phyloP scores from a whole-genome alignment of 2,113 vertebrate genomes.

The Festucalex cinctus region DNA sequence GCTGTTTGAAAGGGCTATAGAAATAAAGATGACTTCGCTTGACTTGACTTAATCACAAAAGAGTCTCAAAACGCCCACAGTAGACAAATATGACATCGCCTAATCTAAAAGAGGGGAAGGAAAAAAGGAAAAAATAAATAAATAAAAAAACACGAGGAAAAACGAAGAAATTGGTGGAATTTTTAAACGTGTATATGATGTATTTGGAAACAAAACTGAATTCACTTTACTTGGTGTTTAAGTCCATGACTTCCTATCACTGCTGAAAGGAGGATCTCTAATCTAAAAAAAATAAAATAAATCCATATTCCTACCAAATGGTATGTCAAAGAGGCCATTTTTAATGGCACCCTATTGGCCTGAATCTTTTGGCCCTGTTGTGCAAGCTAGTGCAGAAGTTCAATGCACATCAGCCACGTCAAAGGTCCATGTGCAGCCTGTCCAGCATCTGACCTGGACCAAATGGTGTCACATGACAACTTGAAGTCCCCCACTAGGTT shows the following conservation, averaged over 20 bases:
- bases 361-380: constrained; percentile 41
- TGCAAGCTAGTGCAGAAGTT: neutral
- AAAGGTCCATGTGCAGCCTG: constrained; percentile 22
- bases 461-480: neutral
- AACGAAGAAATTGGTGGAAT: neutral
- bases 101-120: no score
- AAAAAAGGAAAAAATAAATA: no score
- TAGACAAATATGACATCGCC: no score
- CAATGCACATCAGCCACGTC: constrained; percentile 6
- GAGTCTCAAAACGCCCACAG: no score
- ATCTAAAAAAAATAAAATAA: neutral
- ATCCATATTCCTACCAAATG: neutral
- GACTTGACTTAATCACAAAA: no score
- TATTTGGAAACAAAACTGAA: neutral
- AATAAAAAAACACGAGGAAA: no score
- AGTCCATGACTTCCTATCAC: neutral
- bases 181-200: no score
- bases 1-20: no score
- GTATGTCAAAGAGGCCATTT: neutral
- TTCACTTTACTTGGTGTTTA: neutral
- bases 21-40: no score
- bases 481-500: neutral
- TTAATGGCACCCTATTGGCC: constrained; percentile 19
- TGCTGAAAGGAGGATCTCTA: neutral
- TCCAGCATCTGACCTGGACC: constrained; percentile 1